Evolutionary conservation across 2,113 vertebrate species (phyloP), one percentile per base, ranked within the genome.

Genomic region (Irena cyanogastra): DNA sequence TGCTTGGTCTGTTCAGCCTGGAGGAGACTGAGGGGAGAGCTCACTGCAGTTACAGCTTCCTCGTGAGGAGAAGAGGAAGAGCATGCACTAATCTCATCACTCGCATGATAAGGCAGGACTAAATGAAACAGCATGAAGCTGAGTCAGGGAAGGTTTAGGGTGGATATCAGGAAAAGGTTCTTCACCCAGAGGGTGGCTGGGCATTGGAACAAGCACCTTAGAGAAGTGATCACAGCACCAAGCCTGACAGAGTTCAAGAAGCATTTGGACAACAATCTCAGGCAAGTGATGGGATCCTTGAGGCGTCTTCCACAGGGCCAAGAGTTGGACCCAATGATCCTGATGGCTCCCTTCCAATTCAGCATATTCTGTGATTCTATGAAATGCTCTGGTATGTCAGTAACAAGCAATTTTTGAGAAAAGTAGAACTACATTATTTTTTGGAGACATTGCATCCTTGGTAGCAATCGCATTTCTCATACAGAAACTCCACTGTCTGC

Each of bases 11-110:
- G 42, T 37, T 65, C 35, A 65, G 18, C 50, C 15, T 37, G 31
- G 31, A 57, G 35, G 50, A 50, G 31, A 19, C 17, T 50, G 42
- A 63, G 21, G 14, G 35, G 20, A 78, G 3, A 42, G 5, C 15
- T 81, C 68, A 81, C 0, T 65, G 76, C 37, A 72, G 50, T 13
- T 16, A 23, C 66, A 81, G 1, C 22, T 50, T 57, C 68, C 42
- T 28, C 0, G 0, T 16, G 66, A 72, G 27, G 22, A 44, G 37
- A 54, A 23, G 12, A 23, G 14, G 6, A 81, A 1, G 9, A 15
- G 3, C 12, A 57, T 18, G 1, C 26, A 11, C 44, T 57, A 31
- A 44, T 50, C 50, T 27, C 56, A 47, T 47, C 65, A 6, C 57
- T 50, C 31, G 53, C 47, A 22, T 31, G 27, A 9, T 33, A 72